Base-by-base conservation (phyloP, 2,888 invertebrate species). In the Lydus trimaculatus region DNA sequence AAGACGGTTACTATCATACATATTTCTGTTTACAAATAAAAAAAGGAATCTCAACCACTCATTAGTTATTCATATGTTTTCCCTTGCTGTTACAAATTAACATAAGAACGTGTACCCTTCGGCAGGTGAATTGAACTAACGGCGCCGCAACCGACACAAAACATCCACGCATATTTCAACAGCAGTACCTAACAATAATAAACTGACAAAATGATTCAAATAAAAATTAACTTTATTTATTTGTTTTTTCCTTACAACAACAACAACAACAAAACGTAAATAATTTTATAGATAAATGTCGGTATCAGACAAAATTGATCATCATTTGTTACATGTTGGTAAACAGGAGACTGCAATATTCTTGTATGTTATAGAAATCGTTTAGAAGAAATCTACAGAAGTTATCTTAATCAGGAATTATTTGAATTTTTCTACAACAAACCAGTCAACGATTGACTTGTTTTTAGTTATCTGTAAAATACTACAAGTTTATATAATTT, bases 41-140 rank as follows among this genome's bases (percentile, higher is more conserved):
- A 67, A 76, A 75, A 70, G 65, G 64, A 63, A 69, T 70, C 64
- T 67, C 68, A 76, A 72, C 75, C 72, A 67, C 72, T 78, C 72
- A 76, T 78, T 76, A 76, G 61, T 33, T 77, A 77, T 77, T 76
- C 73, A 75, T 77, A 77, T 76, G 77, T 72, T 72, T 69, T 71
- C 72, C 72, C 71, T 65, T 64, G 66, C 70, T 69, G 67, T 66
- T 69, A 71, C 70, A 71, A 73, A 77, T 77, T 77, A 77, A 72
- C 77, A 77, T 77, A 77, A 72, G 75, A 76, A 76, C 75, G 73
- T 72, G 43, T 69, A 52, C 43, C 72, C 64, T 61, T 59, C 36
- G 33, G 33, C 61, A 61, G 60, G 56, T 28, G 59, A 59, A 33
- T 59, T 33, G 15, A 59, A 60, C 15, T 33, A 60, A 33, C 36